Evolutionary conservation across 2,888 invertebrate species (phyloP).

Genomic region (Drosophila testacea): DNA sequence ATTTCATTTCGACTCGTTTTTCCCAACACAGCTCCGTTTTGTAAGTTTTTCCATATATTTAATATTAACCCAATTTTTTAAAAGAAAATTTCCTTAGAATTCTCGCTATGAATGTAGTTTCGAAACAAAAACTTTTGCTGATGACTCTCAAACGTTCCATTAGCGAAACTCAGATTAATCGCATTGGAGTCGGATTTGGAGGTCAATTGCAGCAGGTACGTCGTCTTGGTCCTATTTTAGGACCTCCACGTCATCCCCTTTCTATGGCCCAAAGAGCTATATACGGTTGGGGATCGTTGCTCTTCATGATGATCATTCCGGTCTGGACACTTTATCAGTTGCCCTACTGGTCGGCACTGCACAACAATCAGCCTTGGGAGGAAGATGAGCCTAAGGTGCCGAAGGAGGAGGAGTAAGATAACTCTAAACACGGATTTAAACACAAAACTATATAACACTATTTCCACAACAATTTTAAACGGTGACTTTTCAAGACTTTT

Average conservation of each 20-base stretch:
- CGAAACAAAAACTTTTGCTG: conserved; percentile 29
- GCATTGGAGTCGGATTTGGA: conserved; percentile 3
- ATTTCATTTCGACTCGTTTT: conserved; percentile 9
- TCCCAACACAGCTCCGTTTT: conserved; percentile 6
- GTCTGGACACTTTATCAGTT: conserved; percentile 55
- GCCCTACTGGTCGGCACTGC: conserved; percentile 65
- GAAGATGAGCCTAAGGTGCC: conserved; percentile 1
- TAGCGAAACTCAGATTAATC: background rate
- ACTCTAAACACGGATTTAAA: background rate
- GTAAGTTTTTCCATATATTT: conserved; percentile 34
- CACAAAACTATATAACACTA: background rate
- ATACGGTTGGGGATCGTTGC: conserved; percentile 52
- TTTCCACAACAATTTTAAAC: conserved; percentile 32
- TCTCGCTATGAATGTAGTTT: conserved; percentile 47
- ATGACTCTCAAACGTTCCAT: conserved; percentile 11
- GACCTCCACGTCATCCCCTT: conserved; percentile 75
- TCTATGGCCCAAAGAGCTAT: conserved; percentile 43
- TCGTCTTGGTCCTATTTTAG: conserved; percentile 44
- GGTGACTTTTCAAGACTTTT: conserved; percentile 67
- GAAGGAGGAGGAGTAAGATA: background rate
- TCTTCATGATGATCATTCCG: conserved; percentile 72
- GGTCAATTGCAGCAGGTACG: conserved; percentile 51
- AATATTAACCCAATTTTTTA: background rate
- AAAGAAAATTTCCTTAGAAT: background rate
- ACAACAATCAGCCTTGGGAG: conserved; percentile 47